Evolutionary conservation across 2,888 invertebrate species (phyloP).

Genomic region (Priocnemis perturbator): DNA sequence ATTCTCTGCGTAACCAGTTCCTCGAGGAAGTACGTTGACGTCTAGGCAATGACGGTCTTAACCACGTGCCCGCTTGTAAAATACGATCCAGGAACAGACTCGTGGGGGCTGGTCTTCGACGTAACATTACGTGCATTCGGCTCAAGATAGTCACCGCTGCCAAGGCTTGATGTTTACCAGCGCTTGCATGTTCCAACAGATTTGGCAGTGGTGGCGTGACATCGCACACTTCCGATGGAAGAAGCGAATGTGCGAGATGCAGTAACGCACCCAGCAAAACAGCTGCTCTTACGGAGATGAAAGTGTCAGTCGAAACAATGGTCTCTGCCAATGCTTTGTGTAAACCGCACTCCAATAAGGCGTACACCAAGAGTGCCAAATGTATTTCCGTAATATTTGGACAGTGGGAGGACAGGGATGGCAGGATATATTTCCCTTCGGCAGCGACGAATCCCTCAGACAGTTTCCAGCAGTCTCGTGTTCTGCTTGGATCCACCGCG

Average conservation of each 20-base stretch:
- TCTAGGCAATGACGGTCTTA: constrained; percentile 64
- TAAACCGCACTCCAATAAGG: constrained; percentile 91
- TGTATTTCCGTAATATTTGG: constrained; percentile 95
- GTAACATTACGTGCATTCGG: constrained; percentile 87
- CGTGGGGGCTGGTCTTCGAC: constrained; percentile 87
- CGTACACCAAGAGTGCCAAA: constrained; percentile 90
- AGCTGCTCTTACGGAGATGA: constrained; percentile 93
- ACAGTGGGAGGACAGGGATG: constrained; percentile 89
- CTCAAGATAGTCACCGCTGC: constrained; percentile 89
- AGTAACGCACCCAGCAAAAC: constrained; percentile 91
- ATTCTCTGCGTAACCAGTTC: constrained; percentile 69
- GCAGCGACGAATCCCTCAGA: constrained; percentile 96
- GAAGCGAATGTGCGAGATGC: constrained; percentile 88
- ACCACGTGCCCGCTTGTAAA: constrained; percentile 76
- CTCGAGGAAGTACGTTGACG: constrained; percentile 62
- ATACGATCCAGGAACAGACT: constrained; percentile 90
- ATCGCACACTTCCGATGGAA: constrained; percentile 92
- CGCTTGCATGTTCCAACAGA: constrained; percentile 86
- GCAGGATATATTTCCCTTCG: constrained; percentile 90
- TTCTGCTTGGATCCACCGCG: constrained; percentile 86
- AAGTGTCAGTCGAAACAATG: constrained; percentile 91
- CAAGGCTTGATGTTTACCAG: constrained; percentile 87
- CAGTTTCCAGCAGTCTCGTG: constrained; percentile 89
- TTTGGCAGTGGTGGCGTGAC: constrained; percentile 89
- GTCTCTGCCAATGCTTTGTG: constrained; percentile 94